phyloP scores from a whole-genome alignment of 2,888 invertebrate species.

The Stomorhina lunata region DNA sequence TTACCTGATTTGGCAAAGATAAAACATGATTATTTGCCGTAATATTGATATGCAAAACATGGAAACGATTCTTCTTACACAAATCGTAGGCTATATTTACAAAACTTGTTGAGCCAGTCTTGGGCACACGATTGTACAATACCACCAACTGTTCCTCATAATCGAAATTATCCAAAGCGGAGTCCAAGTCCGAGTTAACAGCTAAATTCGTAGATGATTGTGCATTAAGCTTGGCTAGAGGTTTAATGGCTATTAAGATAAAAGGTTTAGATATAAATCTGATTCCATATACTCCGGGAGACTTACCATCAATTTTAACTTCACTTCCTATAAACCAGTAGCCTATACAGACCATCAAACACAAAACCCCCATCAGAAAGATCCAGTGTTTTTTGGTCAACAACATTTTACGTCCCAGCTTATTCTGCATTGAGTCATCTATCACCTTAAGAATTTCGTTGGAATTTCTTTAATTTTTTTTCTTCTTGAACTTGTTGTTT shows the following conservation, averaged over 20 bases:
- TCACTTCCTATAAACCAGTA: conserved; percentile 76
- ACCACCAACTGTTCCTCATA: conserved; percentile 87
- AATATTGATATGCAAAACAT: conserved; percentile 96
- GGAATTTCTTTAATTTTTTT: background rate
- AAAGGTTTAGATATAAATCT: background rate
- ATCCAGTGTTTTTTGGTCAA: conserved; percentile 75
- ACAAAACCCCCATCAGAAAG: conserved; percentile 70
- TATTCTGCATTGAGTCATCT: conserved; percentile 58
- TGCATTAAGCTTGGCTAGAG: conserved; percentile 66
- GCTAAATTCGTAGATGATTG: conserved; percentile 2
- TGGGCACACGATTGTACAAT: conserved; percentile 97
- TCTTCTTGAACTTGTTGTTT: background rate
- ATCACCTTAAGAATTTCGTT: background rate
- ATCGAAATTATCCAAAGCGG: conserved; percentile 67
- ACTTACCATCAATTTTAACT: conserved; percentile 64
- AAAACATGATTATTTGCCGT: conserved; percentile 98
- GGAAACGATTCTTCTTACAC: conserved; percentile 88
- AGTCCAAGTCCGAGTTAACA: background rate
- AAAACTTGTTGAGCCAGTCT: conserved; percentile 98
- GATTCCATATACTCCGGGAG: background rate
- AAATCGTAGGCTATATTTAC: conserved; percentile 92
- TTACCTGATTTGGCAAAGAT: conserved; percentile 91
- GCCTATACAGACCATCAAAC: conserved; percentile 71
- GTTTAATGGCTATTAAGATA: conserved; percentile 70
- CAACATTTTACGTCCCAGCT: conserved; percentile 74